Base-by-base conservation (phyloP, 2,888 invertebrate species). In the Pandemis cinnamomeana region DNA sequence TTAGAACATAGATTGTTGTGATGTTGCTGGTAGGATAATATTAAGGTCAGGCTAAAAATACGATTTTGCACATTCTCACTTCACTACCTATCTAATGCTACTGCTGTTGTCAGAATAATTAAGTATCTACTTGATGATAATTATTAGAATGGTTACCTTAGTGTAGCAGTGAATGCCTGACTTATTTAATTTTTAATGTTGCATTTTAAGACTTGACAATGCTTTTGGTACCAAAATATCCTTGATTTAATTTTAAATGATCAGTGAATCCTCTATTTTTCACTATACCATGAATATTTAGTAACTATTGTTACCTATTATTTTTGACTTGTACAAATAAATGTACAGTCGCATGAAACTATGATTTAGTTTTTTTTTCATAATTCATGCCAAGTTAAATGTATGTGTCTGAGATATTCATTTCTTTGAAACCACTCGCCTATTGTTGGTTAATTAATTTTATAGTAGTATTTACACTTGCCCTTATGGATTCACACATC, bases 401-500 rank as follows among this genome's bases (percentile, higher is more conserved):
- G 15, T 61, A 72, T 67, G 53, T 60, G 41, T 66, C 13, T 13
- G 42, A 48, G 71, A 51, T 11, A 27, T 44, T 48, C 48, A 66
- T 46, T 67, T 42, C 61, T 36, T 53, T 36, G n/a, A 66, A 51
- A 66, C 48, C 20, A 71, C 66, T 66, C 46, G 64, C 66, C 55
- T 60, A 70, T 55, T 74, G 71, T 74, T 74, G 53, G 61, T 71
- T 71, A 71, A 71, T 74, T 71, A 58, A 58, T 63, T 74, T 80
- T 74, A 71, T 80, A 79, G 74, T 77, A 78, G 77, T 80, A 80
- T 81, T 80, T 82, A 80, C 80, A 83, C 81, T 84, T 82, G 81
- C 85, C 85, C 84, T 85, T 86, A 85, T 77, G 84, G 84, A 89
- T 87, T 87, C 80, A 82, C 79, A 79, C 82, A 89, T 85, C 86